A percentile compares a stretch with the other conserved stretches of the same genome.
These are phyloP conservation scores for Panthera uncia DNA, from an alignment of 2,113 vertebrate species.

Conservation along the genomic window DNA sequence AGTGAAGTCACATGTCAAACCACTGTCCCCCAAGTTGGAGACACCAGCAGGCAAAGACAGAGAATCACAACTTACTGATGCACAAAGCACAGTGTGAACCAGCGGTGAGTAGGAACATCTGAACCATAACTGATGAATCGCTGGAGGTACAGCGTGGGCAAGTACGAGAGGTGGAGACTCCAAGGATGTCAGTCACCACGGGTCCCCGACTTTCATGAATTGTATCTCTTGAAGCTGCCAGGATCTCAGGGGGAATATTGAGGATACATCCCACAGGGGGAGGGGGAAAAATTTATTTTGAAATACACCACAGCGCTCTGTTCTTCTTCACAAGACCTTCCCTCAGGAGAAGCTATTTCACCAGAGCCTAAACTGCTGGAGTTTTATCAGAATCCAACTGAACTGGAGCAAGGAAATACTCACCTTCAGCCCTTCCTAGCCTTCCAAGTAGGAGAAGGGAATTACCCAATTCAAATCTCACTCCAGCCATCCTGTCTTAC, in stretches of 20 bases:
- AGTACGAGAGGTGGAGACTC: neutral
- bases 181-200: neutral
- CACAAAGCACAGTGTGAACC: neutral
- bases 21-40: neutral
- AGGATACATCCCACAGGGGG: neutral
- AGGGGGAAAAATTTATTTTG: neutral
- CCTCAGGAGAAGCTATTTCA: neutral
- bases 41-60: neutral
- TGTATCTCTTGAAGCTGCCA: neutral
- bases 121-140: neutral
- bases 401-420: neutral
- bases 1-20: neutral
- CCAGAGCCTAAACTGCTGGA: neutral
- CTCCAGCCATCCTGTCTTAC: neutral
- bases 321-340: neutral
- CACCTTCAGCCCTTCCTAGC: neutral
- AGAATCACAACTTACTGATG: neutral
- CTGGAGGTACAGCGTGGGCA: neutral
- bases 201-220: neutral
- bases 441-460: neutral
- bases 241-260: neutral
- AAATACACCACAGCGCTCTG: neutral
- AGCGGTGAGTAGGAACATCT: neutral
- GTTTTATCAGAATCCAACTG: neutral
- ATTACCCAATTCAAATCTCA: neutral